Conservation (phyloP, 1,140 invertebrate species). For the Ridgeia piscesae region DNA sequence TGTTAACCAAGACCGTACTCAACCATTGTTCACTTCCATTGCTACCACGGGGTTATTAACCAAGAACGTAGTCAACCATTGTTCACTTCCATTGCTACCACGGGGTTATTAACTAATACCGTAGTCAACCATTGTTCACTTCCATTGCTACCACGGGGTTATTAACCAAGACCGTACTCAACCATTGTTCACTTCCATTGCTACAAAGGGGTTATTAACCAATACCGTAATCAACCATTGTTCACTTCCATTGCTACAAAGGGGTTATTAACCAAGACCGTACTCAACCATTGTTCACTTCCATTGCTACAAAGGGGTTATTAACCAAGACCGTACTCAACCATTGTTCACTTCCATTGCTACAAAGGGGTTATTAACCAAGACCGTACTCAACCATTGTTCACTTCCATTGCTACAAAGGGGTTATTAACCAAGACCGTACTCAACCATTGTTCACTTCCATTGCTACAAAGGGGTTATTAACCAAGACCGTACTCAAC, state of each 20-base stretch:
- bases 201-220: background rate
- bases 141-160: background rate
- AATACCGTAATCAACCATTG: background rate
- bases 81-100: background rate
- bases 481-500: background rate
- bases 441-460: background rate
- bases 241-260: background rate
- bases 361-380: background rate
- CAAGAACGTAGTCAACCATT: background rate
- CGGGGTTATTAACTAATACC: background rate
- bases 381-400: background rate
- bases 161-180: background rate
- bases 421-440: background rate
- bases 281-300: no score
- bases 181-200: background rate
- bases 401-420: background rate
- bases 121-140: background rate
- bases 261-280: background rate
- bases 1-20: no score
- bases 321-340: background rate
- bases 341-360: background rate
- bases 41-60: background rate
- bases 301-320: no score
- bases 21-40: no score
- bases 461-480: background rate